phyloP scores from a whole-genome alignment of 2,888 invertebrate species.

The Aphelenchoides bicaudatus region DNA sequence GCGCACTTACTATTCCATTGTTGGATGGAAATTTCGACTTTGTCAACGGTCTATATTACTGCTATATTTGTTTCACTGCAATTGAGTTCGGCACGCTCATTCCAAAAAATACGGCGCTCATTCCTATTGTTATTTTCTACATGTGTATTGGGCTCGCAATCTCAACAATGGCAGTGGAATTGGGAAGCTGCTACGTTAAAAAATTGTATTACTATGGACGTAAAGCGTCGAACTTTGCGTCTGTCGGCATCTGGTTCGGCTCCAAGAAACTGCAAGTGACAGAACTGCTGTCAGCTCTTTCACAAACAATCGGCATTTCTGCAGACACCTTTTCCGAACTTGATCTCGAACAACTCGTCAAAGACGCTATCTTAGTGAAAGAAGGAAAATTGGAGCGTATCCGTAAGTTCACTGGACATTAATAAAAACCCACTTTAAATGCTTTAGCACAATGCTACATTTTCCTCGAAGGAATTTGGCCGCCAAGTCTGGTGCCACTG shows the following conservation, averaged over 20 bases:
- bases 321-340: conserved; percentile 48
- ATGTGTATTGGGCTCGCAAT: conserved; percentile 56
- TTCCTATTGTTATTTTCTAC: conserved; percentile 55
- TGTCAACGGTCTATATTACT: conserved; percentile 55
- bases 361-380: conserved; percentile 57
- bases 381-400: conserved; percentile 50
- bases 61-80: conserved; percentile 55
- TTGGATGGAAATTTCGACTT: conserved; percentile 52
- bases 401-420: too few relatives aligned
- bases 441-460: conserved; percentile 55
- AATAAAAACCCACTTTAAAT: too few relatives aligned
- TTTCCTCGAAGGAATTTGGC: conserved; percentile 52
- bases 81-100: conserved; percentile 58
- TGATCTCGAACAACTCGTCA: conserved; percentile 51
- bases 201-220: conserved; percentile 54
- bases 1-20: conserved; percentile 36
- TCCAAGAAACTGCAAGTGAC: conserved; percentile 52
- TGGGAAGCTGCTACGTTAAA: conserved; percentile 54
- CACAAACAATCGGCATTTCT: conserved; percentile 56
- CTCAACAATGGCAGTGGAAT: conserved; percentile 58
- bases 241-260: conserved; percentile 56
- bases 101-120: conserved; percentile 46
- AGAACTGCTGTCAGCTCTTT: conserved; percentile 52
- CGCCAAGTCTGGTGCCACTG: conserved; percentile 48
- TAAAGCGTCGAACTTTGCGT: conserved; percentile 49